Evolutionary conservation across 2,888 invertebrate genomes (phyloP).

Genomic region (Idaea dimidiata): DNA sequence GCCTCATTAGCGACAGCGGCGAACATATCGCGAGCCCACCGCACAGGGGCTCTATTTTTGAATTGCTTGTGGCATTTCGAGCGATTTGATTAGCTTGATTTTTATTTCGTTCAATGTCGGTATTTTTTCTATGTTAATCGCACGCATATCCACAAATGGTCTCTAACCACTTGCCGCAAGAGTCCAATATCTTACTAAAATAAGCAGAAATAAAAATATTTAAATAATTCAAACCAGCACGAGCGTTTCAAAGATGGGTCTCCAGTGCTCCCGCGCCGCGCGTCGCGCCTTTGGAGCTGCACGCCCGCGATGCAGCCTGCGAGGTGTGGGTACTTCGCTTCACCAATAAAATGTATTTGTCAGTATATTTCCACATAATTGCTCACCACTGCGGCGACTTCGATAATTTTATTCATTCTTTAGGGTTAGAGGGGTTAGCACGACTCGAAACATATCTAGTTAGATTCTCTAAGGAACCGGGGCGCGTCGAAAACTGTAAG

Average conservation of each 20-base stretch:
- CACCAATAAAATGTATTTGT: conserved; percentile 60
- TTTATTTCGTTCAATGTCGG: too few relatives aligned
- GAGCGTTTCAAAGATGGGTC: too few relatives aligned
- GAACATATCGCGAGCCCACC: conserved; percentile 33
- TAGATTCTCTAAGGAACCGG: conserved; percentile 33
- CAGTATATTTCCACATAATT: conserved; percentile 62
- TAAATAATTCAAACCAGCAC: too few relatives aligned
- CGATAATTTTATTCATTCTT: conserved; percentile 54
- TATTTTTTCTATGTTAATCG: too few relatives aligned
- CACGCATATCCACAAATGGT: too few relatives aligned
- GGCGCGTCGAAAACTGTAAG: conserved; percentile 32
- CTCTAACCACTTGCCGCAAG: too few relatives aligned
- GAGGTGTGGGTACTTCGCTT: conserved; percentile 32
- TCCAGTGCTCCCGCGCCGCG: conserved; percentile 12
- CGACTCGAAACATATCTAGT: conserved; percentile 39
- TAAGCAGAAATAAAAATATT: too few relatives aligned
- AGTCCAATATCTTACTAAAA: too few relatives aligned
- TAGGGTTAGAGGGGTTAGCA: conserved; percentile 54
- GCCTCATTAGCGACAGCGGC: conserved; percentile 63
- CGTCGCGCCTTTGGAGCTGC: conserved; percentile 10
- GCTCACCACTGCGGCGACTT: conserved; percentile 43
- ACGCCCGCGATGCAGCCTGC: conserved; percentile 24
- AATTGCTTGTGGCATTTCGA: too few relatives aligned
- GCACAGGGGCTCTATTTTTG: conserved; percentile 26
- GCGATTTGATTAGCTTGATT: too few relatives aligned